These are phyloP conservation scores for Conomelus anceps DNA, from an alignment of 2,888 invertebrate genomes.

Conservation along the genomic window DNA sequence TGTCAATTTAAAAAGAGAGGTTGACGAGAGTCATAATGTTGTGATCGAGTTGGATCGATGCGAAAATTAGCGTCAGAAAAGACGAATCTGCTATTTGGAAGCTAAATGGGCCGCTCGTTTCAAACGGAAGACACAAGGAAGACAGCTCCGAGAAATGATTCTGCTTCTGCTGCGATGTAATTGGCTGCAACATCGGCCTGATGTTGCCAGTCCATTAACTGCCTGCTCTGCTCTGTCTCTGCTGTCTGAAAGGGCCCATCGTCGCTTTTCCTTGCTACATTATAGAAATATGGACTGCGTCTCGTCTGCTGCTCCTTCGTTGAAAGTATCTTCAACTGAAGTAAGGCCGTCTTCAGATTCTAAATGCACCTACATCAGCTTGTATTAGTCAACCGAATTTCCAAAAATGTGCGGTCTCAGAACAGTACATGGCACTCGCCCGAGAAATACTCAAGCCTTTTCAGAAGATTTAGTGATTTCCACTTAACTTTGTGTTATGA, in stretches of 20 bases:
- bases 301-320: not conserved
- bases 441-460: no score
- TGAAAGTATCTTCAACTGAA: not conserved
- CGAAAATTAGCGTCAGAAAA: not conserved
- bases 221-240: not conserved
- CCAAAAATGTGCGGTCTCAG: no score
- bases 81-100: not conserved
- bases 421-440: no score
- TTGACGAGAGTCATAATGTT: not conserved
- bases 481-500: no score
- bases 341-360: not conserved
- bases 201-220: not conserved
- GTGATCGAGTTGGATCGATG: not conserved
- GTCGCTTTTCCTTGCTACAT: not conserved
- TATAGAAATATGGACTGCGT: not conserved
- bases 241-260: not conserved
- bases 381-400: no score
- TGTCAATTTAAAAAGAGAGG: not conserved
- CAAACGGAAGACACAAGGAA: not conserved
- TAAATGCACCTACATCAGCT: no score
- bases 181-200: not conserved
- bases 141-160: not conserved
- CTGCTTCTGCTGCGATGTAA: not conserved
- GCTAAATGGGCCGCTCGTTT: not conserved
- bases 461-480: no score